Conservation (phyloP, 1,140 invertebrate species). For the Cardiocondyla obscurior region DNA sequence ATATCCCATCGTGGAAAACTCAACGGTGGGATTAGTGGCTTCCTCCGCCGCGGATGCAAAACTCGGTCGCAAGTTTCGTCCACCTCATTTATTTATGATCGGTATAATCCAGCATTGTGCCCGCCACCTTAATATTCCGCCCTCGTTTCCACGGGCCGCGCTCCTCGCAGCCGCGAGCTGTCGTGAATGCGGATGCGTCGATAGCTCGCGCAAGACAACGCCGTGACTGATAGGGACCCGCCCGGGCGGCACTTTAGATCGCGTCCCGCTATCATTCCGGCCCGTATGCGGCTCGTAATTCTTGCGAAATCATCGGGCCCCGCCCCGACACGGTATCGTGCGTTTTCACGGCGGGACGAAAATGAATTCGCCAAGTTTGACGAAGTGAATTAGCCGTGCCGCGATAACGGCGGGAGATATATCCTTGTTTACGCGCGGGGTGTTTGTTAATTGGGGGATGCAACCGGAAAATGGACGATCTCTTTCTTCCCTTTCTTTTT, state of each 20-base stretch:
- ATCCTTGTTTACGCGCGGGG: slow-evolving; percentile 19
- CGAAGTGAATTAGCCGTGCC: slow-evolving; percentile 35
- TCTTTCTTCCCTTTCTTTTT: background rate
- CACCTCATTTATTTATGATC: slow-evolving; percentile 55
- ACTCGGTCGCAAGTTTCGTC: slow-evolving; percentile 55
- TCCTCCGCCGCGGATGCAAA: slow-evolving; percentile 45
- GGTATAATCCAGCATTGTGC: slow-evolving; percentile 44
- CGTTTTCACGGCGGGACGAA: slow-evolving; percentile 14
- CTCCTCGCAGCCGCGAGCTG: slow-evolving; percentile 27
- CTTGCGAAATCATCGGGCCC: slow-evolving; percentile 38
- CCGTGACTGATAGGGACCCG: slow-evolving; percentile 5
- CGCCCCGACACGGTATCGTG: slow-evolving; percentile 4
- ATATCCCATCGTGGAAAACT: slow-evolving; percentile 57
- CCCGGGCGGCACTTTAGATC: background rate
- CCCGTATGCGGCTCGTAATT: slow-evolving; percentile 15
- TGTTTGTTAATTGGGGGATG: slow-evolving; percentile 24
- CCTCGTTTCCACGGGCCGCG: slow-evolving; percentile 27
- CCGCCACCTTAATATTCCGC: slow-evolving; percentile 53
- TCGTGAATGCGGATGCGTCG: slow-evolving; percentile 29
- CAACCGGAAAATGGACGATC: slow-evolving; percentile 5
- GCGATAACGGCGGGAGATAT: slow-evolving; percentile 5
- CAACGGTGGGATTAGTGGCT: slow-evolving; percentile 53
- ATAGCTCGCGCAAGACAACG: slow-evolving; percentile 21
- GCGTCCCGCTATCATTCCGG: slow-evolving; percentile 29
- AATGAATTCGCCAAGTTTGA: slow-evolving; percentile 42